Base-by-base conservation (phyloP, 2,797 vertebrate species). In the Anabas testudineus region DNA sequence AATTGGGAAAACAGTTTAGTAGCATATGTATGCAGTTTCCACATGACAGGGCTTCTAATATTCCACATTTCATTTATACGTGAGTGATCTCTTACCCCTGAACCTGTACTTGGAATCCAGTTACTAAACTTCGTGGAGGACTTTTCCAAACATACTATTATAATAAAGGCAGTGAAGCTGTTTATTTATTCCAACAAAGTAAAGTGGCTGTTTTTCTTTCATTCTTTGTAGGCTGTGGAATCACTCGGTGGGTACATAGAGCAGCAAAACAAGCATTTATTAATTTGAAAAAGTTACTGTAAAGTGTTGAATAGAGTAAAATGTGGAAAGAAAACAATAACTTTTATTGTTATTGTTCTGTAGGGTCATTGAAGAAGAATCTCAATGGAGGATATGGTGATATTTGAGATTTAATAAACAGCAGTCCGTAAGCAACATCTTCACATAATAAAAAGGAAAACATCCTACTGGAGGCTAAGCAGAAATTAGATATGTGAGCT, bases 351-450 rank as follows among this genome's bases (percentile, higher is more conserved):
- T 67, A 12, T 34, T 63, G 28, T n/a, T 16, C n/a, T 59, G 24
- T n/a, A 3, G 21, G 21, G n/a, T 52, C 19, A 49, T 5, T 45
- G 32, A 67, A 69, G 54, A 28, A n/a, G 30, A 41, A 47, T 28
- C 22, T 66, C 34, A 14, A 13, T 3, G 5, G 46, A 42, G 16
- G 37, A 49, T 30, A 15, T 42, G 14, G 0, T 30, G 60, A 80
- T 65, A 70, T 72, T 45, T 74, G 47, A 74, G 60, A 67, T 75
- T 77, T 47, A 75, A 75, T 68, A 70, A 63, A 79, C 9, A 47
- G 22, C 30, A 4, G 53, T 64, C 24, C 36, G 21, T 30, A 30
- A 74, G 37, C 49, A 68, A 47, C 5, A 24, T 24, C 22, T 26
- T 75, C 28, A 64, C 45, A 69, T 42, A 19, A 65, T 37, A 45